Conservation (phyloP, 2,888 invertebrate genomes). For the Trissoscelio sp. region DNA sequence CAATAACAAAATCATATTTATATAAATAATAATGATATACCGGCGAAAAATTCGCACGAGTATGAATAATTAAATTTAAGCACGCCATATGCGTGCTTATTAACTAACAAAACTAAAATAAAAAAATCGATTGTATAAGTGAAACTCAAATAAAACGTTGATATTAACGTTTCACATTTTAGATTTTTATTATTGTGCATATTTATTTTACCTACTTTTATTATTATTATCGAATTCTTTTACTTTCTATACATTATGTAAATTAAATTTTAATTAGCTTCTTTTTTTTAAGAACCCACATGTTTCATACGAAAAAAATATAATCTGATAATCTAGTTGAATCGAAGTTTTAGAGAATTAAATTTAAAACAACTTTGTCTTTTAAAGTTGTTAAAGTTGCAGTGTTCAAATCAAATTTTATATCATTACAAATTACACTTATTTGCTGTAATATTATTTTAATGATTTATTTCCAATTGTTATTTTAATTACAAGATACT, state of each 20-base stretch:
- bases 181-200: not conserved
- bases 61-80: constrained; percentile 50
- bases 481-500: too few species aligned
- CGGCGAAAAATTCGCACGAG: constrained; percentile 34
- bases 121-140: constrained; percentile 51
- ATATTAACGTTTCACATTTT: constrained; percentile 30
- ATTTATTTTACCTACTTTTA: not conserved
- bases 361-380: too few species aligned
- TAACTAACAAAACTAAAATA: constrained; percentile 51
- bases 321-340: too few species aligned
- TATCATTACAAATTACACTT: too few species aligned
- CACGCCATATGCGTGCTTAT: constrained; percentile 58
- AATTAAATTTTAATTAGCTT: not conserved
- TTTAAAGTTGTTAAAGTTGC: too few species aligned
- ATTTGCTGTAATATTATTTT: too few species aligned
- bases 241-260: not conserved
- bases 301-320: too few species aligned
- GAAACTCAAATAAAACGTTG: constrained; percentile 34
- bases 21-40: constrained; percentile 19
- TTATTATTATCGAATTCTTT: not conserved
- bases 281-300: too few species aligned
- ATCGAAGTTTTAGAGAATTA: too few species aligned
- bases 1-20: constrained; percentile 3
- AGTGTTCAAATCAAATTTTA: too few species aligned
- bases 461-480: too few species aligned